Conservation (phyloP, 2,888 invertebrate species). For the Spilosoma lubricipeda region DNA sequence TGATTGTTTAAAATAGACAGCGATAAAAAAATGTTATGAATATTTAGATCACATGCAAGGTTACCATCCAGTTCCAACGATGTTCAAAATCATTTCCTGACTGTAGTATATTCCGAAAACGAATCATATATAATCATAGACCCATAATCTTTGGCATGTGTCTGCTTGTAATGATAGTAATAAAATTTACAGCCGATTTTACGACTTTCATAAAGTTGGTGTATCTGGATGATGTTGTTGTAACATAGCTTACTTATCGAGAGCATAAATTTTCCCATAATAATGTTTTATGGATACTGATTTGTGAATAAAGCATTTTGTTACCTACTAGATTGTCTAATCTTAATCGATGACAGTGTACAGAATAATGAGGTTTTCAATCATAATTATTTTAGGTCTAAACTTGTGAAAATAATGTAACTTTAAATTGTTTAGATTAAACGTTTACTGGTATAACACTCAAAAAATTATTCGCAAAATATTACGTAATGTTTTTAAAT, state of each 20-base stretch:
- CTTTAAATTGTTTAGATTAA: too few relatives aligned
- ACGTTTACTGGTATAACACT: too few relatives aligned
- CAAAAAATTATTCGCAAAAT: too few relatives aligned
- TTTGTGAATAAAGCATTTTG: slow-evolving; percentile 36
- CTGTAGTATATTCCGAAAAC: slow-evolving; percentile 26
- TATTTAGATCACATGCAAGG: slow-evolving; percentile 6
- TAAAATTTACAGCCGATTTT: slow-evolving; percentile 64
- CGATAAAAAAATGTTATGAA: background rate
- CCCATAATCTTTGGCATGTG: slow-evolving; percentile 42
- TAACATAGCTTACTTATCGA: slow-evolving; percentile 47
- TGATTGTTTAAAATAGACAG: background rate
- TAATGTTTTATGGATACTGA: slow-evolving; percentile 43
- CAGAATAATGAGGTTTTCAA: background rate
- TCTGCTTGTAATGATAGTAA: slow-evolving; percentile 48
- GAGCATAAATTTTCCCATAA: slow-evolving; percentile 44
- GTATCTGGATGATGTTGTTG: slow-evolving; percentile 52
- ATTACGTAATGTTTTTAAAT: too few relatives aligned
- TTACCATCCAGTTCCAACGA: slow-evolving; percentile 15
- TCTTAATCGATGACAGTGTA: slow-evolving; percentile 14
- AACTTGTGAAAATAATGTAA: background rate
- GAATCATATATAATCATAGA: slow-evolving; percentile 44
- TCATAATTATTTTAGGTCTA: background rate
- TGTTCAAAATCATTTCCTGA: slow-evolving; percentile 25
- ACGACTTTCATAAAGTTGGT: slow-evolving; percentile 56
- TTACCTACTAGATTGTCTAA: slow-evolving; percentile 35